These are phyloP conservation scores for Sebastes flavidus DNA, from an alignment of 2,797 vertebrate species.

Conservation along the genomic window DNA sequence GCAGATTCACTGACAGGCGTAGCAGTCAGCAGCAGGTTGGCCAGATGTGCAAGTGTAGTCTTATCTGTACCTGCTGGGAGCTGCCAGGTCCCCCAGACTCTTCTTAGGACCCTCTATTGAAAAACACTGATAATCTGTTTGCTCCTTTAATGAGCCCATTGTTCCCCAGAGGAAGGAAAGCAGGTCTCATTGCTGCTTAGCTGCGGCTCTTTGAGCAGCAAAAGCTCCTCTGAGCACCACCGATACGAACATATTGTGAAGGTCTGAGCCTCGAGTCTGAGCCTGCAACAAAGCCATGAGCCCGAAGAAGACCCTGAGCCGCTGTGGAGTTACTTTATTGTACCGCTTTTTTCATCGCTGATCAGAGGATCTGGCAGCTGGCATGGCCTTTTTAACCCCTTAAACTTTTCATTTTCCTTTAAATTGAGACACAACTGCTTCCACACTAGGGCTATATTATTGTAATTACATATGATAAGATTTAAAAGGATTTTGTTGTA, in stretches of 20 bases:
- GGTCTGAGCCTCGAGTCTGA: constrained; percentile 63
- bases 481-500: not conserved
- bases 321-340: constrained; percentile 32
- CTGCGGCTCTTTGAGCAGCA: constrained; percentile 68
- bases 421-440: not conserved
- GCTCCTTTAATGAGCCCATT: constrained; percentile 82
- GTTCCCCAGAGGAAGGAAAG: constrained; percentile 74
- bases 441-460: not conserved
- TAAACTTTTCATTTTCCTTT: not conserved
- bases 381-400: constrained; percentile 13
- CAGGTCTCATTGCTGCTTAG: constrained; percentile 76
- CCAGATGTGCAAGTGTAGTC: constrained; percentile 74
- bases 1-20: not conserved
- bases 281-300: constrained; percentile 53
- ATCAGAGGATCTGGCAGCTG: constrained; percentile 41
- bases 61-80: constrained; percentile 74
- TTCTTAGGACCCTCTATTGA: constrained; percentile 52
- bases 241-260: constrained; percentile 67
- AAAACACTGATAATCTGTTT: constrained; percentile 81
- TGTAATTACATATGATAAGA: not conserved
- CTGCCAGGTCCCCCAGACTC: constrained; percentile 62
- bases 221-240: constrained; percentile 76
- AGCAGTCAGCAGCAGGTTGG: constrained; percentile 38
- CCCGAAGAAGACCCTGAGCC: constrained; percentile 41
- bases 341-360: constrained; percentile 19